Evolutionary conservation across 2,888 invertebrate species (phyloP), one percentile per base, ranked within the genome.

Genomic region (Pelosia muscerda): DNA sequence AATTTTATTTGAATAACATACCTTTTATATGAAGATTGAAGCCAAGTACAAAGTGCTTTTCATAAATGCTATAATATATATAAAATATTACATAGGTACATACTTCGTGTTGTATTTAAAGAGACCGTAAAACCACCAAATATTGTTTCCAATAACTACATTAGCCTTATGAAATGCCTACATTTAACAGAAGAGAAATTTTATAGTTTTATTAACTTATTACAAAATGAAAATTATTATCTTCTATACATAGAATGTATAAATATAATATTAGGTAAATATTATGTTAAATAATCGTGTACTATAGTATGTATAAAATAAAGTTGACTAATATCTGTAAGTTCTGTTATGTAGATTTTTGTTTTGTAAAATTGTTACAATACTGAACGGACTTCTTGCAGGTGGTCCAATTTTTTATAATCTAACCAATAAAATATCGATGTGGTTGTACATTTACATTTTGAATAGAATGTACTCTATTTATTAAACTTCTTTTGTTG

Each of bases 171-270:
- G 86, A 89, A 91, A 90, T 92, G 93, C 94, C 93, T 94, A 93
- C 90, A 89, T 92, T 92, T 92, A 90, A 91, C 89, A 91, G 92
- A 93, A 93, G 91, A 92, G 89, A 90, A 93, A 93, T 94, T 94
- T 93, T 94, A 94, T 94, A 94, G 92, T 94, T 94, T 93, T 94
- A 95, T 94, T 95, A 95, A 95, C 94, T 95, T 95, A 94, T 94
- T 93, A 94, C 90, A 92, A 93, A 92, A 89, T 91, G 88, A 91
- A 91, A 92, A 84, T 89, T 90, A 93, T 92, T 92, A 92, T 92
- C 90, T 92, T 66, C 86, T 93, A 93, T 93, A 93, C 92, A 94
- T 93, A 94, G 93, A 93, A 93, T 93, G 93, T 94, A 93, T 93
- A 93, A 91, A 88, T 86, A 85, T 84, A 90, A 90, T 88, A 86